phyloP scores from a whole-genome alignment of 2,888 invertebrate species.

The Spilosoma lubricipeda region DNA sequence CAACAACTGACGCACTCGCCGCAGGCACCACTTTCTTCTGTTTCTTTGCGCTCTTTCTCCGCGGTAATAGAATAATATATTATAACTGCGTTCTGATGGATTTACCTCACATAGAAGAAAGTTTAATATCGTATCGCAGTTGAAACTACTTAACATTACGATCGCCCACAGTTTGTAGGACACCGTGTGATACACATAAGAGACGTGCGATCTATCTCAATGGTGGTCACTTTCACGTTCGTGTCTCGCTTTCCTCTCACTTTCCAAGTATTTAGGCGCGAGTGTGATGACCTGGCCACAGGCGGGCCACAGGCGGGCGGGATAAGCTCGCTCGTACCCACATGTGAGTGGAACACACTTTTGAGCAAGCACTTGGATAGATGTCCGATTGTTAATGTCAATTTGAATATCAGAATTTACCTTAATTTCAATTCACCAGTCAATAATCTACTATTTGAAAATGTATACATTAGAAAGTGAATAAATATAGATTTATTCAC shows the following conservation, averaged over 20 bases:
- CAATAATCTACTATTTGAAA: neutral
- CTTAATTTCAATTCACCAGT: neutral
- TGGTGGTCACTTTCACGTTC: constrained; percentile 16
- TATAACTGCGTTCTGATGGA: neutral
- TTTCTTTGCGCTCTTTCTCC: neutral
- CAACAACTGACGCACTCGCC: neutral
- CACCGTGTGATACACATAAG: neutral
- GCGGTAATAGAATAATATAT: neutral
- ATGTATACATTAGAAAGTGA: no score
- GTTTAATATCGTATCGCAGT: neutral
- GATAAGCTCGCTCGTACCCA: no score
- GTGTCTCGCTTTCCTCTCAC: constrained; percentile 30
- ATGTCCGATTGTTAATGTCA: neutral
- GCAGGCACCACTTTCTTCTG: neutral
- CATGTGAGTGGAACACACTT: neutral
- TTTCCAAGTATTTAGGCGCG: constrained; percentile 57
- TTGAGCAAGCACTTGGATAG: neutral
- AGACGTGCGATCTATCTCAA: neutral
- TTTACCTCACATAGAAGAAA: neutral
- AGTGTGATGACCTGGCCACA: constrained; percentile 4
- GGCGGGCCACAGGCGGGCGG: neutral
- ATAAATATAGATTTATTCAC: no score
- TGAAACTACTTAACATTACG: neutral
- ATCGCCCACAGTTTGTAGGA: neutral
- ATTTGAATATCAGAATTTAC: neutral